Base-by-base conservation (phyloP, 2,888 invertebrate genomes). In the Acronicta leporina region DNA sequence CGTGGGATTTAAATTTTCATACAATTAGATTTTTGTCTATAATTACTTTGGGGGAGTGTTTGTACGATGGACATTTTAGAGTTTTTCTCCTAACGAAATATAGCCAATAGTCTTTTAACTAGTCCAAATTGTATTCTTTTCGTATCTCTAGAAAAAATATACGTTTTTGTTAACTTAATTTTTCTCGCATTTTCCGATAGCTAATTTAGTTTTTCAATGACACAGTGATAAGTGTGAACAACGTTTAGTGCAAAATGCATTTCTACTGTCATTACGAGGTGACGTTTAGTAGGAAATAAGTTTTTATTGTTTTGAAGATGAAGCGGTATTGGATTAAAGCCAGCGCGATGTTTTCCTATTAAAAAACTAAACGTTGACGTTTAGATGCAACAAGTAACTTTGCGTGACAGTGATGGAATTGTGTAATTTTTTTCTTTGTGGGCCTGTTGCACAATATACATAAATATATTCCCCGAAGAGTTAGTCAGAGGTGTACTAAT, bases 311-410 rank as follows among this genome's bases (percentile, higher is more conserved):
- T 58, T 43, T 56, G 43, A 30, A 53, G 66, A 60, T 14, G 44
- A 38, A 46, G 30, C 41, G 41, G 49, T 53, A 51, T 68, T 67
- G 77, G 73, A 68, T 47, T 20, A 6, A 33, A 43, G 67, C 70
- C 67, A 75, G 58, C 42, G 41, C 33, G 46, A n/a, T 62, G 51
- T 71, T 56, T 45, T 50, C 11, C 20, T 5, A 49, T 55, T 43
- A 8, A 53, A 53, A 57, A 41, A 35, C 5, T 1, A 25, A 38
- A 42, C 43, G 46, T 45, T 47, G 43, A n/a, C 20, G 27, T 38
- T 20, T 20, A 30, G 16, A 27, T 57, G 42, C 43, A 54, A 52
- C 15, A 40, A 20, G 48, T 41, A 20, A 63, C 59, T 16, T 59
- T 33, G 30, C 66, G 16, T 20, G 63, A 42, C 58, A 11, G 13